Percentiles rank a stretch among this genome's conserved stretches.
phyloP scores from a whole-genome alignment of 2,888 invertebrate species.

The Lydus trimaculatus region DNA sequence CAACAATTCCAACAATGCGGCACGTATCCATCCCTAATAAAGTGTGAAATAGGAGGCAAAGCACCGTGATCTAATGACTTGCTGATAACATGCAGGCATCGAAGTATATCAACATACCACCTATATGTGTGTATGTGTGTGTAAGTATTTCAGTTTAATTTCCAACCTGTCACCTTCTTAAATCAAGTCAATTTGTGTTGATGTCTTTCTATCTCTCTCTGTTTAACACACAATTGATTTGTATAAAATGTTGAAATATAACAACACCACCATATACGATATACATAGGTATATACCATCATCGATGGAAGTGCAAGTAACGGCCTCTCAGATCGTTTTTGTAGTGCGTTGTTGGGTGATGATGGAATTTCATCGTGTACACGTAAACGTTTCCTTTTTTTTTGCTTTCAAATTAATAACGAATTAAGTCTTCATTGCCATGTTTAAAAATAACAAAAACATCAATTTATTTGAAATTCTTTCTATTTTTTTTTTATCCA shows the following conservation, averaged over 20 bases:
- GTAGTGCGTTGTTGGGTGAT: constrained; percentile 8
- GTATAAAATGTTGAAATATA: background rate
- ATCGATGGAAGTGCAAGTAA: constrained; percentile 14
- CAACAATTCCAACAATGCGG: constrained; percentile 44
- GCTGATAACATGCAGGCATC: constrained; percentile 44
- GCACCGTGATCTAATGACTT: constrained; percentile 48
- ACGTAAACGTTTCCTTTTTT: background rate
- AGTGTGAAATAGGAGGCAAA: constrained; percentile 46
- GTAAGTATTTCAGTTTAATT: constrained; percentile 44
- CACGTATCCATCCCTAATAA: constrained; percentile 42
- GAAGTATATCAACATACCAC: constrained; percentile 43
- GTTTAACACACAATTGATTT: background rate
- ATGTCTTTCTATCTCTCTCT: background rate
- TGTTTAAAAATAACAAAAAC: background rate
- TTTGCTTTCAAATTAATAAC: background rate
- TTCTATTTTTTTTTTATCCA: too few species aligned
- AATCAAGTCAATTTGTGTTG: constrained; percentile 30
- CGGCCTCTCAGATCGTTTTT: constrained; percentile 9
- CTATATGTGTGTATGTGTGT: constrained; percentile 19
- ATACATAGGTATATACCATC: constrained; percentile 2
- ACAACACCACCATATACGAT: background rate
- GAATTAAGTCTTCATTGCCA: constrained; percentile 6
- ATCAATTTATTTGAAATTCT: background rate
- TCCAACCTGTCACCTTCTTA: constrained; percentile 51
- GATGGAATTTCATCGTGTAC: constrained; percentile 7